Evolutionary conservation across 1,140 invertebrate species (phyloP), one percentile per base, ranked within the genome.

Genomic region (Drosophila obscura): DNA sequence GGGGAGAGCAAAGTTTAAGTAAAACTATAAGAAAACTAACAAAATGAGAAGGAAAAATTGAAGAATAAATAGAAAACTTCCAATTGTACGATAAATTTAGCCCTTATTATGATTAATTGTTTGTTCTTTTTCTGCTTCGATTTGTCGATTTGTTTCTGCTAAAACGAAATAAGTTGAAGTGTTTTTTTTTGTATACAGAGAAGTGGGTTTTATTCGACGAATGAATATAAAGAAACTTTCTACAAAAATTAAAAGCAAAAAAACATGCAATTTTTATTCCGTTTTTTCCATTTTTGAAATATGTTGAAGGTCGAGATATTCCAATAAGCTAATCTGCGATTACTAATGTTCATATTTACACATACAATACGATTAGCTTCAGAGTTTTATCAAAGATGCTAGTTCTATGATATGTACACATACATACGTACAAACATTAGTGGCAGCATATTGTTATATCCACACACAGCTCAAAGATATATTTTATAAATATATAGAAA

Each of bases 81-180:
- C 73, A 81, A 56, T 67, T 77, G 74, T 87, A 77, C 69, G 56
- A 84, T 84, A 85, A 49, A 73, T 58, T 64, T 83, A 65, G 67
- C 51, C 28, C 41, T 19, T 73, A 65, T 65, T 57, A 74, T 58
- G 59, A 64, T 67, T 45, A 43, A 69, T 69, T 67, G 22, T 49
- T 52, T 52, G 15, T 5, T 48, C 16, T 26, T 26, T n/a, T 50
- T 45, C 9, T 56, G 51, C 64, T 73, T 50, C 45, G 51, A 26
- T 41, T 55, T 73, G 19, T 69, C 44, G 35, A 45, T 73, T 73
- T 51, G 52, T 64, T 72, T 72, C 69, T 72, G 50, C 45, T 55
- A 31, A 31, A 49, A 39, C 26, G 22, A 55, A 35, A 45, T 26
- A 57, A 67, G 63, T 69, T 49, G n/a, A 48, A 69, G 51, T 60